Base-by-base conservation (phyloP, 2,113 vertebrate genomes). In the Clarias batrachus region DNA sequence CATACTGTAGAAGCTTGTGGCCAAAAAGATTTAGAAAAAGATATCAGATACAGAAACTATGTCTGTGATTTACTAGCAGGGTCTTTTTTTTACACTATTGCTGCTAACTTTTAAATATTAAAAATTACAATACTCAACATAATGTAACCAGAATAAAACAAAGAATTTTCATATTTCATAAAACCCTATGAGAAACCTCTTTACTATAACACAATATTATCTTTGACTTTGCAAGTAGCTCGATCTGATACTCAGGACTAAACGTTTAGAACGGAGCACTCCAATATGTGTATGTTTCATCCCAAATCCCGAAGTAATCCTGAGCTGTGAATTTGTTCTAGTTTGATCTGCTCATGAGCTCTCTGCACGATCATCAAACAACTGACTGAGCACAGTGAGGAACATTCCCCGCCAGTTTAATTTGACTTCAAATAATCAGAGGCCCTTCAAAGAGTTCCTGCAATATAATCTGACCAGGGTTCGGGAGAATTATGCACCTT, bases 321-420 rank as follows among this genome's bases (percentile, higher is more conserved):
- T 27, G 85, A 87, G 54, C 66, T 65, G 52, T 56, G 78, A 90
- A 71, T 85, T 78, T 56, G 82, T 83, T 81, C n/a, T 14, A 68
- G 88, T 86, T 85, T 87, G 76, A 87, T 89, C 84, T 77, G 73
- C 89, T 90, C 80, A 82, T 84, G 81, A 74, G 48, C 81, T 87
- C 85, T 90, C 88, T 70, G 82, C 86, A 41, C 80, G 57, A 79
- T 68, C 60, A 65, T 83, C 86, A 77, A 93, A 90, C 88, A 88
- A 86, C 86, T 68, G 85, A 88, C 88, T 89, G 70, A 8, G 71
- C 87, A 11, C 33, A 82, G 84, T 74, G 86, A 90, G 88, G 70
- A 83, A 37, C 90, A 91, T 92, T 92, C 90, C 85, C 70, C 3
- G 52, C 86, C 65, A 88, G 85, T 91, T 91, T 90, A 88, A 92